phyloP scores from a whole-genome alignment of 1,140 invertebrate species.

The Ceratina australensis region DNA sequence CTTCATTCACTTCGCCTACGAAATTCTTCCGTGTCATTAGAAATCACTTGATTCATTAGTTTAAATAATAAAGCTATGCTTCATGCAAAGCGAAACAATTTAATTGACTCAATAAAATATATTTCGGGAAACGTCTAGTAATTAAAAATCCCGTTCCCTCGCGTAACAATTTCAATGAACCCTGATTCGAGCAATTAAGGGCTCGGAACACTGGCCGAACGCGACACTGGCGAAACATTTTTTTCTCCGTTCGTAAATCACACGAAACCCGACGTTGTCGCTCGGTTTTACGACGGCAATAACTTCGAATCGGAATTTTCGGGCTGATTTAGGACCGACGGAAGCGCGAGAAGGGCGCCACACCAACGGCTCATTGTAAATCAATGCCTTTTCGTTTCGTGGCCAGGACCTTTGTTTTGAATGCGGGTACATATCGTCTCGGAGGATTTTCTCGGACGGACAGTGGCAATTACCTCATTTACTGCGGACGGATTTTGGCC shows the following conservation, averaged over 20 bases:
- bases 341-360: slow-evolving; percentile 1
- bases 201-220: background rate
- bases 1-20: no score
- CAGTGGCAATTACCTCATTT: slow-evolving; percentile 62
- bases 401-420: background rate
- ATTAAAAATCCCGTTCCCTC: no score
- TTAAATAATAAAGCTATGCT: no score
- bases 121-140: no score
- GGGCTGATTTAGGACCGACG: background rate
- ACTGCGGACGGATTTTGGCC: slow-evolving; percentile 49
- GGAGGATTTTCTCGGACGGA: background rate
- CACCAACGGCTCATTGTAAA: slow-evolving; percentile 22
- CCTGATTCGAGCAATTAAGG: slow-evolving; percentile 29
- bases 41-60: no score
- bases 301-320: slow-evolving; percentile 31
- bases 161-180: background rate
- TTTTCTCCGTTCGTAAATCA: slow-evolving; percentile 46
- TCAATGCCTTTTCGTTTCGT: background rate
- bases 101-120: no score
- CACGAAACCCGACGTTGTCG: slow-evolving; percentile 34
- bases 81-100: no score
- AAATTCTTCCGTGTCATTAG: no score
- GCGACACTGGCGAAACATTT: background rate
- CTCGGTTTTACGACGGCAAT: slow-evolving; percentile 30
- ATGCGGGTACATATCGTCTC: no score